A percentile compares a stretch with the other conserved stretches of the same genome.
Conservation (phyloP, 2,888 invertebrate genomes). For the Eupithecia pulchellata region DNA sequence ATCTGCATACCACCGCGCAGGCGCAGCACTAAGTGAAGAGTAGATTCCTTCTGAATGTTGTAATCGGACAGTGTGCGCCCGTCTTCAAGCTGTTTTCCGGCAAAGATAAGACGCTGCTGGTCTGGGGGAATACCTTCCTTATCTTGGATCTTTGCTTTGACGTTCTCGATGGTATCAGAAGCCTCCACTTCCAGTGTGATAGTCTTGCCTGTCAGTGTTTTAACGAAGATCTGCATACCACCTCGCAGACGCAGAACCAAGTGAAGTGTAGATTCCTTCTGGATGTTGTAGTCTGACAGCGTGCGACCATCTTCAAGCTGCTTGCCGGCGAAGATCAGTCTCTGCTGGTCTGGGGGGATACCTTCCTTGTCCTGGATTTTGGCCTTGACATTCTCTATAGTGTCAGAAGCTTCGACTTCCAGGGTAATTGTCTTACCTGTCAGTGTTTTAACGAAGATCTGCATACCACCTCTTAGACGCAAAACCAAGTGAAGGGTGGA, state of each 20-base stretch:
- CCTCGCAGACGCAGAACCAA: constrained; percentile 44
- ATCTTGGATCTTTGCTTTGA: constrained; percentile 44
- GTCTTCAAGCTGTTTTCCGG: constrained; percentile 46
- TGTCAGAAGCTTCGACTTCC: constrained; percentile 43
- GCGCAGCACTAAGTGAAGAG: constrained; percentile 42
- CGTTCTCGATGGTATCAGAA: constrained; percentile 43
- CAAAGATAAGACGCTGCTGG: constrained; percentile 44
- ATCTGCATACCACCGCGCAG: constrained; percentile 48
- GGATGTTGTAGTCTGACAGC: constrained; percentile 43
- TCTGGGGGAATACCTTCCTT: constrained; percentile 47
- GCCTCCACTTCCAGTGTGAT: constrained; percentile 44
- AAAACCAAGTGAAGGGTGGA: constrained; percentile 43
- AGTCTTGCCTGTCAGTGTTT: constrained; percentile 43
- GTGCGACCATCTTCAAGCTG: constrained; percentile 46
- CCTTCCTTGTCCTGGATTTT: constrained; percentile 48
- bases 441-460: constrained; percentile 44
- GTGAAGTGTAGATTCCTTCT: constrained; percentile 45
- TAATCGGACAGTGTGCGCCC: constrained; percentile 44
- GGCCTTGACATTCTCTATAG: constrained; percentile 44
- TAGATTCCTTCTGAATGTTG: constrained; percentile 46
- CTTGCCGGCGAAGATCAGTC: constrained; percentile 44
- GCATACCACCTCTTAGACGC: constrained; percentile 47
- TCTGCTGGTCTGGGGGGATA: constrained; percentile 45
- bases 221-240: constrained; percentile 48
- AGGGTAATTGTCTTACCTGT: constrained; percentile 44